phyloP scores from a whole-genome alignment of 2,113 vertebrate species.

The Microtus pennsylvanicus region DNA sequence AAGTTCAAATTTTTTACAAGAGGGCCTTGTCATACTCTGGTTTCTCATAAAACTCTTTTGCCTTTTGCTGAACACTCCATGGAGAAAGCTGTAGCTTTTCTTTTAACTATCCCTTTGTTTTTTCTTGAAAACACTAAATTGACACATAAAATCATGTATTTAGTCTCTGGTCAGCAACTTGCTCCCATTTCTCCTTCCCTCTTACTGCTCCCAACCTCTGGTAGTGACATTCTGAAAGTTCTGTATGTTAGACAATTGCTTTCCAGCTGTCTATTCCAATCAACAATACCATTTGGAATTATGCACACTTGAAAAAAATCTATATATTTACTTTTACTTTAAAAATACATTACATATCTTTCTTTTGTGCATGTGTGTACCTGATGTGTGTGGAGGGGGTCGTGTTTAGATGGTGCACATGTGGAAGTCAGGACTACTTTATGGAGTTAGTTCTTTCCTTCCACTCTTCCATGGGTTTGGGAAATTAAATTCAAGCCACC shows the following conservation, averaged over 20 bases:
- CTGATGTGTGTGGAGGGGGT: neutral
- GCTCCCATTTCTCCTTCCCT: neutral
- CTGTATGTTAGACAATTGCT: neutral
- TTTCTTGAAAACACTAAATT: neutral
- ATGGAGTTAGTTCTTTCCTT: neutral
- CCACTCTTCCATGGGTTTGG: neutral
- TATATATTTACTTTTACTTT: neutral
- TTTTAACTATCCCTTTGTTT: neutral
- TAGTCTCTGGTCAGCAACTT: neutral
- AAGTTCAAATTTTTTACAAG: neutral
- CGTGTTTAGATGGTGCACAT: neutral
- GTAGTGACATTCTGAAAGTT: neutral
- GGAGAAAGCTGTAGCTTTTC: neutral
- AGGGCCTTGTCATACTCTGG: neutral
- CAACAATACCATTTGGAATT: neutral
- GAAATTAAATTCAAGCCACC: neutral
- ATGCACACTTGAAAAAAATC: neutral
- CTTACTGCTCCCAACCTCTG: neutral
- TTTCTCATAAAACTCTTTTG: conserved; percentile 4
- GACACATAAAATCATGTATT: neutral
- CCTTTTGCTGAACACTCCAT: neutral
- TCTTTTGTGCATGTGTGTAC: neutral
- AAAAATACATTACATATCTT: neutral
- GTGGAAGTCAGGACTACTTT: neutral
- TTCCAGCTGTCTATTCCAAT: neutral